Base-by-base conservation (phyloP, 92 coral and sea anemone genomes). In the Scolanthus callimorphus region DNA sequence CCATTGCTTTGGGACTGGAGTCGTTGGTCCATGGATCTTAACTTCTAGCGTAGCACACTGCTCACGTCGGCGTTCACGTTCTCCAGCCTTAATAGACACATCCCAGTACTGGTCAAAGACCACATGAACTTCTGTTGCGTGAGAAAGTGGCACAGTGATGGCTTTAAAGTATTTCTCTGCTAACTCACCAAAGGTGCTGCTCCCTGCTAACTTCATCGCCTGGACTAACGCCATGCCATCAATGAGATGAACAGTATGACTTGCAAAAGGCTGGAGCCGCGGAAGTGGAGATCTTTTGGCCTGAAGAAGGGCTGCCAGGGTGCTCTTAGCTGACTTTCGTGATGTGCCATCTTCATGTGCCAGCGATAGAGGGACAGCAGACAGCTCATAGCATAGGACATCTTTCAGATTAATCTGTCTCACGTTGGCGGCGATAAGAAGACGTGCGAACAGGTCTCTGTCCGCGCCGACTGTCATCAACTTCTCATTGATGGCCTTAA, bases 71-170 rank as follows among this genome's bases (percentile, higher is more conserved):
- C 20, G 57, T 50, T 30, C 64, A 53, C 72, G 49, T 73, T 73
- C 80, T 20, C 59, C 67, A 29, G 67, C 51, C 23, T 65, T 74
- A 17, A 65, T 74, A 13, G 74, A 64, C 17, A 23, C 41, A 47
- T 65, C 74, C 80, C 74, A 65, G 39, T 74, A 74, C 27, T 57
- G 75, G 60, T 74, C 81, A 20, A 65, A 74, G 66, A 66, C 81
- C 9, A 74, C 38, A 66, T 74, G 51, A 20, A 74, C 74, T 64
- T 47, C 51, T 41, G 55, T 29, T 50, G 63, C 61, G 24, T 62
- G 23, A 26, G 55, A 43, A 27, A 73, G 70, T 9, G 30, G 27
- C 54, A 55, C 21, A 29, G 70, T 59, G 37, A 76, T 29, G 17
- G 34, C 73, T 20, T 49, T 44, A 60, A 39, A 77, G 71, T 77